Base-by-base conservation (phyloP, 2,888 invertebrate genomes). In the Odontomyia ornata region DNA sequence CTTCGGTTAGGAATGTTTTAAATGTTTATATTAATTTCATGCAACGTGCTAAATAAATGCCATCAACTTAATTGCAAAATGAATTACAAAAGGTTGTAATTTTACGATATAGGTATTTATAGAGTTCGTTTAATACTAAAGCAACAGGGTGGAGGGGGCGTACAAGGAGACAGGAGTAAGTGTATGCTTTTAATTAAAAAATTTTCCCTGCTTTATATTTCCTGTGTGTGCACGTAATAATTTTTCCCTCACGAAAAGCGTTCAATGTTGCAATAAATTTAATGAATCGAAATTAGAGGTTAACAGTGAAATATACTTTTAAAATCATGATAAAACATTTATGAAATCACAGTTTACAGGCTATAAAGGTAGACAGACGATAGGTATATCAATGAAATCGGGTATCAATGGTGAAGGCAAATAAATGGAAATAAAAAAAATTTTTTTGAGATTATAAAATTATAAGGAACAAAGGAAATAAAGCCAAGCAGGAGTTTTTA, bases 1-100 rank as follows among this genome's bases (percentile, higher is more conserved):
- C 36, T 36, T n/a, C n/a, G 9, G 36, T 36, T 36, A 36, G 9
- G 36, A 5, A n/a, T n/a, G n/a, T 36, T 36, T 5, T 5, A 52
- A 52, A 52, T 52, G 52, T 52, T 52, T 15, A 36, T 52, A 18
- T 52, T 7, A 7, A 15, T 15, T 52, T 52, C 15, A 52, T 52
- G 13, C 15, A 52, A 25, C 21, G 25, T 25, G 21, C 18, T 60
- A 7, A 18, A 60, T 60, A 23, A 13, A 60, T 60, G 57, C 57
- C 25, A 60, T 60, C 57, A 18, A 60, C n/a, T 60, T 60, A 60
- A 60, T 60, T 60, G 57, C 57, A 60, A 23, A 60, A 60, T 60
- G 57, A 23, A 25, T 60, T 60, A 60, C 57, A 60, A 18, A 23
- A 60, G 25, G 57, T 21, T 60, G 57, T 18, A 60, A 60, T 60